Evolutionary conservation across 2,113 vertebrate species (phyloP).

Genomic region (Laticauda colubrina): DNA sequence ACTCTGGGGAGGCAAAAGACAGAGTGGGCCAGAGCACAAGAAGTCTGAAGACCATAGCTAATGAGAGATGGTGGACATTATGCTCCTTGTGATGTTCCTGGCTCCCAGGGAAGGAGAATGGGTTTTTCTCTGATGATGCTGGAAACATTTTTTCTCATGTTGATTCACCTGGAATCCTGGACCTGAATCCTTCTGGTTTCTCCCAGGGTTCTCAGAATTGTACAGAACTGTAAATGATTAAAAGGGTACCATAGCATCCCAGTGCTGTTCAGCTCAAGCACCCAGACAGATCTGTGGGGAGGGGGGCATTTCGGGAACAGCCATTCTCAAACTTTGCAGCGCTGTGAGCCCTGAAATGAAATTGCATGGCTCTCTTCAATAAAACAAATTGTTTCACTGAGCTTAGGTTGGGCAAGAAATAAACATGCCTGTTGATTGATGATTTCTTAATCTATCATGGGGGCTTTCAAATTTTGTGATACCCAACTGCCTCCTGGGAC

Average conservation of each 20-base stretch:
- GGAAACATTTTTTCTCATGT: background rate
- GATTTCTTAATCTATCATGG: background rate
- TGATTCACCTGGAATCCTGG: background rate
- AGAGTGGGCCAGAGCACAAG: background rate
- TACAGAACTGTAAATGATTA: background rate
- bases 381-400: background rate
- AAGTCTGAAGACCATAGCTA: background rate
- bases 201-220: background rate
- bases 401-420: background rate
- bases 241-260: background rate
- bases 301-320: background rate
- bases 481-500: background rate
- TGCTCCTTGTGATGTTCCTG: background rate
- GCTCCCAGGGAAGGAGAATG: background rate
- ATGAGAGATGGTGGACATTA: background rate
- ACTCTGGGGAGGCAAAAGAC: slow-evolving; percentile 51
- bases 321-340: background rate
- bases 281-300: background rate
- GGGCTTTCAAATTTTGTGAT: background rate
- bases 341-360: background rate
- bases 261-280: background rate
- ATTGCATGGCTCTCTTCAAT: background rate
- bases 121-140: background rate
- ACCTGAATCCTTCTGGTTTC: background rate
- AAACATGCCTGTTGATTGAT: background rate